Evolutionary conservation across 2,113 vertebrate species (phyloP).

Genomic region (Speoplatyrhinus poulsoni): DNA sequence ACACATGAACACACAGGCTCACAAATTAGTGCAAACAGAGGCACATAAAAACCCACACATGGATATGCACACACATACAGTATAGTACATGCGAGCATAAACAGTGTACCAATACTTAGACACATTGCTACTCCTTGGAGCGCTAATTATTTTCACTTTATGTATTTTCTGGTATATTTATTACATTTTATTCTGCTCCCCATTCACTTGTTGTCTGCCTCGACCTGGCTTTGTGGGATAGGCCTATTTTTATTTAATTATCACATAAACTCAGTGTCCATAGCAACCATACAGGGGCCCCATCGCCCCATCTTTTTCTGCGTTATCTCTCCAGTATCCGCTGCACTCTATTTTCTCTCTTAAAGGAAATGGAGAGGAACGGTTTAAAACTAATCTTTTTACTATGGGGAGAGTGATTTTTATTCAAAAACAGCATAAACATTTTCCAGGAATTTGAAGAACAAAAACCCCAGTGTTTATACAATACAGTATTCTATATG

Average conservation of each 20-base stretch:
- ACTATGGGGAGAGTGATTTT: background rate
- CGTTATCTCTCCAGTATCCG: slow-evolving; percentile 11
- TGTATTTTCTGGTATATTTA: slow-evolving; percentile 23
- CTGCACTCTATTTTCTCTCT: background rate
- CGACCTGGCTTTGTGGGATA: slow-evolving; percentile 21
- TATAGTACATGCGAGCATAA: background rate
- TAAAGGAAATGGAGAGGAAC: slow-evolving; percentile 3
- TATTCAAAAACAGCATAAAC: background rate
- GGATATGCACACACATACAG: slow-evolving; percentile 3
- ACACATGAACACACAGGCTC: background rate
- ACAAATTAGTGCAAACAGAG: no score
- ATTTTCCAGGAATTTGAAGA: background rate
- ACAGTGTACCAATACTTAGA: slow-evolving; percentile 5
- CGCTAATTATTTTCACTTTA: slow-evolving; percentile 54
- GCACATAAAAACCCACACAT: background rate
- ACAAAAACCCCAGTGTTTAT: no score
- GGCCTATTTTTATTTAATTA: slow-evolving; percentile 32
- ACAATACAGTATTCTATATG: no score
- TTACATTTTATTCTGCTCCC: background rate
- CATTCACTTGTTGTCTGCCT: slow-evolving; percentile 23
- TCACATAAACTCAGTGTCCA: slow-evolving; percentile 19
- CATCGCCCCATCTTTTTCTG: slow-evolving; percentile 6
- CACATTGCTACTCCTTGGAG: slow-evolving; percentile 6
- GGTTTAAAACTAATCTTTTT: background rate
- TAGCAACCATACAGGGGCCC: slow-evolving; percentile 3